Conservation (phyloP, 2,888 invertebrate species). For the Cephonodes hylas region DNA sequence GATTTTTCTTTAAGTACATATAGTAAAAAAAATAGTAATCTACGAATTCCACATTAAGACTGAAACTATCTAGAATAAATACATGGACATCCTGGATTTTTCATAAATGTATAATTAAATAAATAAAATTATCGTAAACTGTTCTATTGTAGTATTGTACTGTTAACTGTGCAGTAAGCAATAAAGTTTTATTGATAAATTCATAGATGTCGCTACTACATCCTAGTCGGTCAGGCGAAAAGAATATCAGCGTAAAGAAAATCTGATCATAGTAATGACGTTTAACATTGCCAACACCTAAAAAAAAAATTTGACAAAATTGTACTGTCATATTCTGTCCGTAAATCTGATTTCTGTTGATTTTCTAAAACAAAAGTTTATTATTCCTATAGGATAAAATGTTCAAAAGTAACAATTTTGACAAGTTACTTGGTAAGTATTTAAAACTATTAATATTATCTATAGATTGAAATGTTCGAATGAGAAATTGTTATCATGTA, state of each 20-base stretch:
- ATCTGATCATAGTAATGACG: not conserved
- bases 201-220: not conserved
- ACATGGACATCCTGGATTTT: too few species aligned
- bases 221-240: not conserved
- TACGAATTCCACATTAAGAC: too few species aligned
- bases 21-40: too few species aligned
- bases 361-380: constrained; percentile 67
- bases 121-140: too few species aligned
- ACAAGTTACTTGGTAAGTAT: constrained; percentile 84
- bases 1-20: too few species aligned
- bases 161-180: too few species aligned
- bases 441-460: constrained; percentile 1
- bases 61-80: too few species aligned
- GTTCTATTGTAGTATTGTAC: too few species aligned
- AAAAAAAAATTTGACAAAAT: constrained; percentile 66
- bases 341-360: constrained; percentile 65
- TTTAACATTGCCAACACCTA: constrained; percentile 35
- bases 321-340: constrained; percentile 74
- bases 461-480: not conserved
- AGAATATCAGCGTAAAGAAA: not conserved
- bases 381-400: constrained; percentile 65
- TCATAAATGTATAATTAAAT: too few species aligned
- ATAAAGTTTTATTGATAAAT: too few species aligned
- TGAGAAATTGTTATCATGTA: constrained; percentile 21
- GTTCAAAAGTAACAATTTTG: constrained; percentile 83